Base-by-base conservation (phyloP, 2,113 vertebrate species). In the Sprattus sprattus region DNA sequence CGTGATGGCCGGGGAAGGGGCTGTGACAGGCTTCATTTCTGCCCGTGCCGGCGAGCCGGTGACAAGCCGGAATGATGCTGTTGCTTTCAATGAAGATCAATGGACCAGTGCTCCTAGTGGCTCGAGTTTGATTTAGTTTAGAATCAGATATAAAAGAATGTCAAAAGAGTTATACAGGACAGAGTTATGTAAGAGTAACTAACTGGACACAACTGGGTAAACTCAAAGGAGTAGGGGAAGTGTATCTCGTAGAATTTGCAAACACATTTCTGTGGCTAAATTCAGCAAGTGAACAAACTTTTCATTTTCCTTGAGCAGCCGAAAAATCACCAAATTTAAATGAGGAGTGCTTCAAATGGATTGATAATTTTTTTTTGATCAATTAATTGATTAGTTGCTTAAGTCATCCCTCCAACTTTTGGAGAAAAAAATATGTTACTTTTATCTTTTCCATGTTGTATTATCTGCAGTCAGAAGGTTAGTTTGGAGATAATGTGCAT, bases 361-460 rank as follows among this genome's bases (percentile, higher is more conserved):
- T 94, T 94, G 92, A 94, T 95, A 94, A 95, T 95, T 93, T 94
- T 91, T 95, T 95, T 93, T 94, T 91, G 94, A 95, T 95, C 95
- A 95, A 94, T 95, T 95, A 95, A 95, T 95, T 95, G 94, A 95
- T 95, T 94, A 94, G 93, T 94, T 95, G 93, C 93, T 88, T 90
- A 92, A 92, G 92, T 81, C 86, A 89, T 92, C 92, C 92, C 93
- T 78, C 84, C 92, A 94, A 93, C 93, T 91, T 91, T 87, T 87
- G 11, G 67, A 32, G 13, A 18, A 39, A 87, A 85, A 83, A 87
- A 85, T 86, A 83, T 82, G 81, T 84, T 84, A 84, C 85, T 85
- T 82, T 94, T 95, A 94, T 95, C 94, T 94, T 93, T 92, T 92
- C 90, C 85, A 32, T 50, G 86, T 88, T 90, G 88, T 89, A 94